Base-by-base conservation (phyloP, 2,888 invertebrate species). In the Nineta flava region DNA sequence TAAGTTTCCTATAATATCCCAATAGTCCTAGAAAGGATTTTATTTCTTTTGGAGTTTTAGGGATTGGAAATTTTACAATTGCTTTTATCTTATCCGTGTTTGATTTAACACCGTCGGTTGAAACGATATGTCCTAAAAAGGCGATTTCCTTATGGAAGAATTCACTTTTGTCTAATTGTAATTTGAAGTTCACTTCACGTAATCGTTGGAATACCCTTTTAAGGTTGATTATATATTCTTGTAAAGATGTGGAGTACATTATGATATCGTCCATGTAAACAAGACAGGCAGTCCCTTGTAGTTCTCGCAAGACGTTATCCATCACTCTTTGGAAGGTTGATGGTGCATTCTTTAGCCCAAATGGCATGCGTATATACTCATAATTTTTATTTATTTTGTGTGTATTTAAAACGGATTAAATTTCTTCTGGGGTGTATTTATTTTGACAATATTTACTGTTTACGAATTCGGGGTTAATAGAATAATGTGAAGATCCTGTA, bases 111-210 rank as follows among this genome's bases (percentile, higher is more conserved):
- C 61, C 63, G 47, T 64, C 59, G 13, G 50, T 56, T 1, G 61
- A 58, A 1, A 67, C 61, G 2, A 62, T 57, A 41, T 62, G 64
- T 3, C 65, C 65, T 19, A 67, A 49, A 49, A 61, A 66, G 1
- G 59, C 58, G 9, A 66, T 61, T 58, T 63, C 61, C n/a, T 53
- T 53, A 12, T 57, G 49, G 3, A 62, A 50, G 31, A 63, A 64
- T 55, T 63, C 60, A 32, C 60, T 60, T 53, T 63, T 63, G 17
- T 64, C 62, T 1, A 59, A 56, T 54, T 62, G 58, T 1, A 62
- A 13, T 53, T 62, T 55, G 5, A 56, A 41, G 40, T 50, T 50
- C 31, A 10, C 19, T 47, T 55, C n/a, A n/a, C 54, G 40, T 3
- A 65, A 51, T 38, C 60, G 50, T 0, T 54, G 16, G 46, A 63